These are phyloP conservation scores for Cheilosia urbana DNA, from an alignment of 2,888 invertebrate genomes.

Conservation along the genomic window DNA sequence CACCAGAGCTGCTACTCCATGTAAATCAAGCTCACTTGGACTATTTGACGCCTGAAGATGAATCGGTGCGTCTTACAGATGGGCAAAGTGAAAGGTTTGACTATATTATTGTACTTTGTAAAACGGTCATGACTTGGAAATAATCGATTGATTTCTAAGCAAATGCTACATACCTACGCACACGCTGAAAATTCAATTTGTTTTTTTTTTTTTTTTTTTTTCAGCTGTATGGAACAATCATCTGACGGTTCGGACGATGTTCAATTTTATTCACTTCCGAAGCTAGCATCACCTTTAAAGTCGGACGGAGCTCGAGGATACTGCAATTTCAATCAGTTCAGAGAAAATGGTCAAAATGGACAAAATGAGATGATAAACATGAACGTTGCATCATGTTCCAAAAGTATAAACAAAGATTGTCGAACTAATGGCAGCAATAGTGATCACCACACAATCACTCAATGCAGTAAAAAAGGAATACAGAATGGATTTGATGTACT, in stretches of 20 bases:
- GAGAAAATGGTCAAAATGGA: slow-evolving; percentile 28
- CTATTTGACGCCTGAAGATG: slow-evolving; percentile 91
- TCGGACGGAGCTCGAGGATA: slow-evolving; percentile 29
- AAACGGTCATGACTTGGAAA: slow-evolving; percentile 16
- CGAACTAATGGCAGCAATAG: slow-evolving; percentile 33
- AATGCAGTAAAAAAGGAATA: slow-evolving; percentile 51
- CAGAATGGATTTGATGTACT: slow-evolving; percentile 75
- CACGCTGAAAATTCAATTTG: not conserved
- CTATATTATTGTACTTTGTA: slow-evolving; percentile 12
- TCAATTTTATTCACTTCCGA: slow-evolving; percentile 41
- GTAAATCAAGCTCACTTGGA: slow-evolving; percentile 94
- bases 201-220: slow-evolving; percentile 7
- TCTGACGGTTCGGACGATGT: slow-evolving; percentile 40
- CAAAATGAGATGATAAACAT: slow-evolving; percentile 76
- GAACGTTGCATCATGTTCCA: slow-evolving; percentile 76
- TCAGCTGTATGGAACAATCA: slow-evolving; percentile 47
- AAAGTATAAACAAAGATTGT: slow-evolving; percentile 62
- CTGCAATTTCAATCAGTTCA: slow-evolving; percentile 49
- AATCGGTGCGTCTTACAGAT: slow-evolving; percentile 91
- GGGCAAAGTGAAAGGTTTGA: slow-evolving; percentile 87
- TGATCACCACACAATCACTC: slow-evolving; percentile 15
- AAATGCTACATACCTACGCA: not conserved
- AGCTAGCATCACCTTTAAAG: slow-evolving; percentile 46
- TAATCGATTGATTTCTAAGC: slow-evolving; percentile 1
- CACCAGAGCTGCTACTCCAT: slow-evolving; percentile 90